These are phyloP conservation scores for Osmoderma eremita DNA, from an alignment of 2,888 invertebrate genomes.

Conservation along the genomic window DNA sequence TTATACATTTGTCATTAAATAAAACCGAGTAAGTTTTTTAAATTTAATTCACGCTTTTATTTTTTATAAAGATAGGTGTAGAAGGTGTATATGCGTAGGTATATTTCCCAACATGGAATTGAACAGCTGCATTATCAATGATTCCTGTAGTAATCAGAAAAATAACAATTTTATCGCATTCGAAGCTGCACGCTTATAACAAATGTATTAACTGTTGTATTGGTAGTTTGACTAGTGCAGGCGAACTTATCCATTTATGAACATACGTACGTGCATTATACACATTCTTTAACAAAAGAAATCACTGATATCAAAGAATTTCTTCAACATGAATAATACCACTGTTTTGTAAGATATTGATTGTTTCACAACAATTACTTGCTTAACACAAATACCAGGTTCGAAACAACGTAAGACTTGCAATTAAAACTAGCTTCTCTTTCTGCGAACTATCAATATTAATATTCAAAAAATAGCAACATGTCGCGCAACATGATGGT, in stretches of 20 bases:
- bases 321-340: not conserved
- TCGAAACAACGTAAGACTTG: not conserved
- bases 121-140: slow-evolving; percentile 6
- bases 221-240: too few relatives aligned
- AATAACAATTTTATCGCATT: slow-evolving; percentile 16
- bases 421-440: too few relatives aligned
- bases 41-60: too few relatives aligned
- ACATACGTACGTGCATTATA: not conserved
- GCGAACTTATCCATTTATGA: too few relatives aligned
- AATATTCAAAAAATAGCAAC: too few relatives aligned
- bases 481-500: too few relatives aligned
- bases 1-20: too few relatives aligned
- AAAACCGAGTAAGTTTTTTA: too few relatives aligned
- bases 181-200: not conserved
- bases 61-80: too few relatives aligned
- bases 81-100: too few relatives aligned
- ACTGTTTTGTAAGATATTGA: slow-evolving; percentile 16
- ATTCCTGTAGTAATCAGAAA: not conserved
- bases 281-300: slow-evolving; percentile 16
- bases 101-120: not conserved
- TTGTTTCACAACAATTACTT: slow-evolving; percentile 14
- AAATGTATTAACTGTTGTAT: too few relatives aligned
- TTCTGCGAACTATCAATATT: too few relatives aligned
- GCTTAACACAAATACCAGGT: not conserved
- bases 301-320: slow-evolving; percentile 10